Evolutionary conservation across 2,797 vertebrate genomes (phyloP), one percentile per base, ranked within the genome.

Genomic region (Pelobates cultripes): DNA sequence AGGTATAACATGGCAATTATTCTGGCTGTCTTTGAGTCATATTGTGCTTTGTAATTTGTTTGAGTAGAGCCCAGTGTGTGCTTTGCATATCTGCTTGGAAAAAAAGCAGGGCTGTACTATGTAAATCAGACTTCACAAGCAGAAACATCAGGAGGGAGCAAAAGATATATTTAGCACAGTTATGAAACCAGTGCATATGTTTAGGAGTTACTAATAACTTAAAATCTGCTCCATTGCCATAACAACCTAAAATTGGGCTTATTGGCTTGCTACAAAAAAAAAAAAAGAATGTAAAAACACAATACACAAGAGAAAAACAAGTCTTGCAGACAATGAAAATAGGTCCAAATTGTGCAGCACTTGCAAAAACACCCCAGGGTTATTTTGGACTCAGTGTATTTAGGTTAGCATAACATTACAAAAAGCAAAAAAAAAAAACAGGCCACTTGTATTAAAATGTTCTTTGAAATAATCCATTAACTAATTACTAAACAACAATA

Each of bases 151-250:
- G 74, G 80, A 71, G 79, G 67, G 40, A 82, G 41, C 77, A 51
- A 70, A 63, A 43, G 80, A 73, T 82, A 82, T 76, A 82, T 77
- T 77, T 82, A 73, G 80, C 75, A 73, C 41, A 43, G 14, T 77
- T 82, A 82, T 67, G 60, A 82, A 77, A 82, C 17, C 41, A 77
- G 68, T 70, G 60, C 80, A 81, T 81, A 81, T 81, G 80, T 75
- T 76, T 44, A 66, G 68, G 44, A 73, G 69, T 72, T 72, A 43
- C 80, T 82, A 77, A 82, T 70, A 82, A 82, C 80, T 82, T 47
- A 77, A 76, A 82, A 82, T 77, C 69, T 67, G 69, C 77, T 77
- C 45, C 40, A 73, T 77, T 8, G 14, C 60, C 70, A 82, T 73
- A 77, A 82, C 69, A 73, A 77, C 80, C 75, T 72, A 68, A 77